Base-by-base conservation (phyloP, 92 coral and sea anemone genomes). In the Plumapathes pennacea region DNA sequence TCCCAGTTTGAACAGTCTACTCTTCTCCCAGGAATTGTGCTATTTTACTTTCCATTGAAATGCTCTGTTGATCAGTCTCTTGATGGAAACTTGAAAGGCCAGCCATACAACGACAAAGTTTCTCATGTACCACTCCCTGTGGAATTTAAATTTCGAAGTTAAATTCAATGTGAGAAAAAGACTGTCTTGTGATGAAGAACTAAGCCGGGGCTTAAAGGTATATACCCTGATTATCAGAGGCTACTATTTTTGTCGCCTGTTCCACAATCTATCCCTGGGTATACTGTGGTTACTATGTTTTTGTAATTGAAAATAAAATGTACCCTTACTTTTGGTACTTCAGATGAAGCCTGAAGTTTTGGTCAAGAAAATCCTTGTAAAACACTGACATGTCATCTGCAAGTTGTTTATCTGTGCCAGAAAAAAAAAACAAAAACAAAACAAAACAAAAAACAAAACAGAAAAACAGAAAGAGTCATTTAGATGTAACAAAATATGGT, bases 331-430 rank as follows among this genome's bases (percentile, higher is more conserved):
- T 89, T 31, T 83, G 92, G 42, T 88, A 91, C 40, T 48, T 40
- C 18, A 60, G 56, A 62, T 91, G 97, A 27, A 66, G 62, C 43
- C 36, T 67, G 49, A 59, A 64, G 64, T 91, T 63, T 19, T 79
- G 79, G 75, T 91, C 96, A 17, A 91, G 67, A 74, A 91, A 91
- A 25, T 79, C 89, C 72, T 76, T 80, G 54, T 91, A 91, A 54
- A 91, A 91, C 56, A 75, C 60, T 10, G 97, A 91, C 67, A 91
- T 46, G 32, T 91, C 96, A 76, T 91, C 97, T 2, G 97, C 97
- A 71, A 55, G 54, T 57, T 80, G 69, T 62, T 87, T 91, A 40
- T 78, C 97, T 91, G 71, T n/a, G n/a, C n/a, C n/a, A n/a, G n/a
- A n/a, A n/a, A n/a, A n/a, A n/a, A n/a, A 10, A 31, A 32, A 12